phyloP scores from a whole-genome alignment of 2,797 vertebrate genomes.

The Epinephelus malabaricus region DNA sequence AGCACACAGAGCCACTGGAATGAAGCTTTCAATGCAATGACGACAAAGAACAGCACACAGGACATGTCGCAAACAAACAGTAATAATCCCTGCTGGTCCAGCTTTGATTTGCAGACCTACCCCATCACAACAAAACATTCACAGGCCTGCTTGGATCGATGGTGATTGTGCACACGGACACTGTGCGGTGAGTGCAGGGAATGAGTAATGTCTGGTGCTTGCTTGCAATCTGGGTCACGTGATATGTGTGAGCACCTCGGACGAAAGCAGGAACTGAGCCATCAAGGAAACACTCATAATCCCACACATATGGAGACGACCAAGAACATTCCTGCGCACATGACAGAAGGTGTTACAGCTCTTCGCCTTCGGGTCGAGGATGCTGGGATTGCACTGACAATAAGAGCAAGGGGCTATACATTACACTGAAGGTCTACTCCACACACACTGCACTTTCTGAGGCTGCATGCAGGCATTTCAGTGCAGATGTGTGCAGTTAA shows the following conservation, averaged over 20 bases:
- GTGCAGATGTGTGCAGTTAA: slow-evolving; percentile 30
- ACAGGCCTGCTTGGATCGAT: slow-evolving; percentile 27
- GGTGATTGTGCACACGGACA: slow-evolving; percentile 5
- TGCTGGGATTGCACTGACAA: slow-evolving; percentile 35
- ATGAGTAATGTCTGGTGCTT: slow-evolving; percentile 39
- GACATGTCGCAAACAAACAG: neutral
- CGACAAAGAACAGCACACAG: neutral
- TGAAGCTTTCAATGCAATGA: neutral
- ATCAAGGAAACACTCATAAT: slow-evolving; percentile 31
- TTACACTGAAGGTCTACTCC: slow-evolving; percentile 4
- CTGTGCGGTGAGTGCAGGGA: slow-evolving; percentile 8
- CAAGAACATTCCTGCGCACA: neutral
- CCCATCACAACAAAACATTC: slow-evolving; percentile 35
- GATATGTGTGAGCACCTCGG: slow-evolving; percentile 52
- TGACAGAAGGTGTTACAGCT: slow-evolving; percentile 12
- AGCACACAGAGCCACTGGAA: neutral
- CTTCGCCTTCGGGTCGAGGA: slow-evolving; percentile 8
- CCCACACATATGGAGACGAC: slow-evolving; percentile 4
- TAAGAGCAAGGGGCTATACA: slow-evolving; percentile 12
- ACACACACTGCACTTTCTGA: slow-evolving; percentile 28
- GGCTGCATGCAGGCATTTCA: slow-evolving; percentile 60
- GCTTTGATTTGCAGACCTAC: slow-evolving; percentile 26
- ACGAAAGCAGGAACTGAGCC: slow-evolving; percentile 64
- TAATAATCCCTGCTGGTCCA: neutral
- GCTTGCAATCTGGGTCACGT: slow-evolving; percentile 60